phyloP scores from a whole-genome alignment of 1,140 invertebrate genomes.

The Calephelis nemesis region DNA sequence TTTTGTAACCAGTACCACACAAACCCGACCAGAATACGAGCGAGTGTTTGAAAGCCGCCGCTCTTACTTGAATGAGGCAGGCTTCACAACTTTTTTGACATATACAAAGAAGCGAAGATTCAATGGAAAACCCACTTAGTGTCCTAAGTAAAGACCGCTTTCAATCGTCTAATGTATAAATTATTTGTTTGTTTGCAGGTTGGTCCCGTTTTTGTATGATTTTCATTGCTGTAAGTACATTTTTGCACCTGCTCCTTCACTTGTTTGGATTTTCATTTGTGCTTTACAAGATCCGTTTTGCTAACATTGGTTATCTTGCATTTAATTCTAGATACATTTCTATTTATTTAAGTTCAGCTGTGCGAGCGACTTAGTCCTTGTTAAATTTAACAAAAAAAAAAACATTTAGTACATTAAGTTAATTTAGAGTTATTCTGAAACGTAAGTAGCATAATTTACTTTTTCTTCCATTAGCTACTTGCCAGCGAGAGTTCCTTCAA shows the following conservation, averaged over 20 bases:
- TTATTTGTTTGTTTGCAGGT: constrained; percentile 58
- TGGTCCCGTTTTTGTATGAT: constrained; percentile 41
- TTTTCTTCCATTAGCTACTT: too few relatives aligned
- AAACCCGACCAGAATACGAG: constrained; percentile 17
- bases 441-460: too few relatives aligned
- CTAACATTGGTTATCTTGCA: background rate
- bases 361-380: too few relatives aligned
- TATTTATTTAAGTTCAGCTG: background rate
- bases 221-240: constrained; percentile 46
- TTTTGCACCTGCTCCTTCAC: constrained; percentile 18
- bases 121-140: constrained; percentile 49
- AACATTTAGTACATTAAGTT: too few relatives aligned
- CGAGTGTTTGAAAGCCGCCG: constrained; percentile 45
- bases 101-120: constrained; percentile 51
- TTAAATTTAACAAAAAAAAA: too few relatives aligned
- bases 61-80: constrained; percentile 47
- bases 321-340: background rate
- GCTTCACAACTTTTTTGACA: constrained; percentile 52
- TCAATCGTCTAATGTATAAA: constrained; percentile 50
- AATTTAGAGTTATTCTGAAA: too few relatives aligned
- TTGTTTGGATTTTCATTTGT: constrained; percentile 27
- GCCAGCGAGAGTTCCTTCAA: too few relatives aligned
- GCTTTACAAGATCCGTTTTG: background rate
- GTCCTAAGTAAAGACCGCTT: constrained; percentile 39
- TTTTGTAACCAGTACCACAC: constrained; percentile 13